Evolutionary conservation across 2,797 vertebrate genomes (phyloP), one percentile per base, ranked within the genome.

Genomic region (Gallinago nigripennis): DNA sequence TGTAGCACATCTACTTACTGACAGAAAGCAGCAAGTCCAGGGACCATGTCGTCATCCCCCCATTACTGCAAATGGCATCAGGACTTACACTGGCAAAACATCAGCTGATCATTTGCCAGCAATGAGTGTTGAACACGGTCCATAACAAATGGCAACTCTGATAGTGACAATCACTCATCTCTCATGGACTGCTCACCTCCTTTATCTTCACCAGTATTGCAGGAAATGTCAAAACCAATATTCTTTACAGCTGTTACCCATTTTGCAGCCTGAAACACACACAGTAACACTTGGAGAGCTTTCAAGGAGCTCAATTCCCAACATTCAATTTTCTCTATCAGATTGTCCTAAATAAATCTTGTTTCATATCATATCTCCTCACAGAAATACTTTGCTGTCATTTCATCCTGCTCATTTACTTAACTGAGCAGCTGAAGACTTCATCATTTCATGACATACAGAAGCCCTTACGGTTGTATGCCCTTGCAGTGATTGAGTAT

Each of bases 261-360:
- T 96, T 97, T 95, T 88, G 64, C 58, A 54, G 91, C 90, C 76
- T 91, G 81, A 97, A 92, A 95, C 86, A 68, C 18, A n/a, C 35
- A 23, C 4, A 80, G 79, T 63, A 96, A 93, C 54, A 93, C 63
- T 87, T 83, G 61, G 82, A 96, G 88, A 87, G 75, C 83, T 96
- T 97, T 94, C 73, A 80, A 82, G 90, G 77, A 96, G 92, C 94
- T 96, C 94, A 92, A 60, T 94, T 96, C 96, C 66, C 91, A 77
- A 48, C 90, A 94, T 95, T 95, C 95, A 93, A 21, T 97, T 97
- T 98, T 97, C 93, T 97, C 82, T 93, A 95, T 97, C 92, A 94
- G 95, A 96, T 91, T 93, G 88, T 89, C 77, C 88, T 85, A 96
- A 96, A 97, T 96, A 97, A 96, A 97, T 97, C 94, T 95, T 82